Percentiles rank a stretch among this genome's conserved stretches.
phyloP scores from a whole-genome alignment of 2,113 vertebrate genomes.

The Pedetes capensis region DNA sequence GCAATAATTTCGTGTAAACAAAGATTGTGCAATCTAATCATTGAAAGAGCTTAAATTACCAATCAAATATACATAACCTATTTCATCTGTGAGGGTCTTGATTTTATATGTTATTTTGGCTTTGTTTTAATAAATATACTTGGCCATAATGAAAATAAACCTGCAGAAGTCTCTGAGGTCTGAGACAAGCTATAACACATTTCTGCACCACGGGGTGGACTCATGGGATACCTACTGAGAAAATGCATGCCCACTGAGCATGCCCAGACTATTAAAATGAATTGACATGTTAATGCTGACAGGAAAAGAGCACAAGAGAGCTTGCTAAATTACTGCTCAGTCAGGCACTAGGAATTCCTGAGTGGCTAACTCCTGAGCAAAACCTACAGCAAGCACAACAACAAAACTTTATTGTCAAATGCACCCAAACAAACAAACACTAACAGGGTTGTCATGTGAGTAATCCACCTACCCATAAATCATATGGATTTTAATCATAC shows the following conservation, averaged over 20 bases:
- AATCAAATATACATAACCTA: slow-evolving; percentile 68
- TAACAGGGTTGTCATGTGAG: slow-evolving; percentile 85
- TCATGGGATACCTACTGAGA: slow-evolving; percentile 86
- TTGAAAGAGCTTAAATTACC: slow-evolving; percentile 78
- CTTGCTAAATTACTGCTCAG: slow-evolving; percentile 90
- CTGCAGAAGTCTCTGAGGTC: slow-evolving; percentile 83
- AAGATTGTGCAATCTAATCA: slow-evolving; percentile 40
- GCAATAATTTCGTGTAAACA: slow-evolving; percentile 59
- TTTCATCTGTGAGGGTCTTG: slow-evolving; percentile 81
- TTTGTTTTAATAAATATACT: slow-evolving; percentile 85
- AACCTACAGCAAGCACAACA: slow-evolving; percentile 81
- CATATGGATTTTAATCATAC: slow-evolving; percentile 96
- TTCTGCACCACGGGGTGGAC: slow-evolving; percentile 84
- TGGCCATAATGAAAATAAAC: slow-evolving; percentile 86
- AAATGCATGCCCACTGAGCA: slow-evolving; percentile 86
- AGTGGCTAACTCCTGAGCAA: slow-evolving; percentile 85
- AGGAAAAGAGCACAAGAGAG: slow-evolving; percentile 88
- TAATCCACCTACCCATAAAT: slow-evolving; percentile 94
- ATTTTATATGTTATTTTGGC: slow-evolving; percentile 69
- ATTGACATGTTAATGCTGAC: slow-evolving; percentile 92
- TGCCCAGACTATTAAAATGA: slow-evolving; percentile 91
- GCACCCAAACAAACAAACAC: slow-evolving; percentile 84
- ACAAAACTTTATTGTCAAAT: slow-evolving; percentile 85
- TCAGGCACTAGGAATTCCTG: slow-evolving; percentile 90
- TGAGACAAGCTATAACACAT: slow-evolving; percentile 89